Conservation (phyloP, 2,113 vertebrate species). For the Dicerorhinus sumatrensis region DNA sequence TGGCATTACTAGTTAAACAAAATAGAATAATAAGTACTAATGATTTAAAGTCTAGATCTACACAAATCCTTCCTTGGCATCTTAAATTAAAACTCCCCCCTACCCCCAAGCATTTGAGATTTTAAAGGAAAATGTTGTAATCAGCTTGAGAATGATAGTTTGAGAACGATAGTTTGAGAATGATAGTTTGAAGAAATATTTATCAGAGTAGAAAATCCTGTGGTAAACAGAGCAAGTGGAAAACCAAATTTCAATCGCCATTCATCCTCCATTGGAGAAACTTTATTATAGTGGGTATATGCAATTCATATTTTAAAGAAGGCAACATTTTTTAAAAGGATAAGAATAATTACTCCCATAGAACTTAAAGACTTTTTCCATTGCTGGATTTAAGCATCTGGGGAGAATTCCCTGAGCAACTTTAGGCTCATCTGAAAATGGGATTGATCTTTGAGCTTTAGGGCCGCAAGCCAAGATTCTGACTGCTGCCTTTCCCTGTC, state of each 20-base stretch:
- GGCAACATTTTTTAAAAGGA: slow-evolving; percentile 81
- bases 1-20: not conserved
- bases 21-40: not conserved
- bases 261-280: slow-evolving; percentile 81
- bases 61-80: not conserved
- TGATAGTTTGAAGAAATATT: slow-evolving; percentile 60
- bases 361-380: slow-evolving; percentile 83
- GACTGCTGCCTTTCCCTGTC: slow-evolving; percentile 77
- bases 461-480: slow-evolving; percentile 60
- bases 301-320: slow-evolving; percentile 82
- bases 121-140: slow-evolving; percentile 58
- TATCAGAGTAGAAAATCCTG: not conserved
- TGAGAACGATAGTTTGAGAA: slow-evolving; percentile 55
- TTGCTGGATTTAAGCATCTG: slow-evolving; percentile 83
- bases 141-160: slow-evolving; percentile 47
- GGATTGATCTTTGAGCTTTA: slow-evolving; percentile 74
- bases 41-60: not conserved
- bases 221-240: slow-evolving; percentile 58
- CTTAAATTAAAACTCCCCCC: not conserved
- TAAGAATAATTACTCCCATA: slow-evolving; percentile 76
- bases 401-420: slow-evolving; percentile 47
- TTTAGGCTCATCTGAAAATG: slow-evolving; percentile 76
- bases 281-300: slow-evolving; percentile 70
- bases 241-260: slow-evolving; percentile 58
- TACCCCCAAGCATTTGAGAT: slow-evolving; percentile 51